phyloP scores from a whole-genome alignment of 2,888 invertebrate species.

The Branchipolynoe longqiensis region DNA sequence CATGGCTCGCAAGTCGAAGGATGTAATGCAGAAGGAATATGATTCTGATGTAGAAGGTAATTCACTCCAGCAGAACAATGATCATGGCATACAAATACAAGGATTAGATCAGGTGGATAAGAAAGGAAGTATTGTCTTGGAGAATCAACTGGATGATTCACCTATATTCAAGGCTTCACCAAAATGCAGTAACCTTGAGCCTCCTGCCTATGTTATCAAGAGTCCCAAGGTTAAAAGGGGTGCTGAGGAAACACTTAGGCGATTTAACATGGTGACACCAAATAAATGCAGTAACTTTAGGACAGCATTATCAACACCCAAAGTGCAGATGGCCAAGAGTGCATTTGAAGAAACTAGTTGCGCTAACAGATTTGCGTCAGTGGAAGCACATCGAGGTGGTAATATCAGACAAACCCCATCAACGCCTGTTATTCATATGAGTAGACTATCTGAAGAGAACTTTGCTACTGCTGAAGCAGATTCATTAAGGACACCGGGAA shows the following conservation, averaged over 20 bases:
- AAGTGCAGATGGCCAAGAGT: no score
- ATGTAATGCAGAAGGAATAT: neutral
- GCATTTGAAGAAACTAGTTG: no score
- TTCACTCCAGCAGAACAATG: no score
- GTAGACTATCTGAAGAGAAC: no score
- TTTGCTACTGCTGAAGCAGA: no score
- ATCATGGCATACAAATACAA: neutral
- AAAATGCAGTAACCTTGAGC: neutral
- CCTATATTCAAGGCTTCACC: neutral
- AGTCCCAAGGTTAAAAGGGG: neutral
- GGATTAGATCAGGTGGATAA: neutral
- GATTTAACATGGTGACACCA: neutral
- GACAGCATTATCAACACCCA: no score
- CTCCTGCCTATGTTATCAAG: neutral
- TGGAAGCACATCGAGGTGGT: no score
- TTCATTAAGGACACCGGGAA: no score
- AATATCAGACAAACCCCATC: no score
- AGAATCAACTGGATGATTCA: neutral
- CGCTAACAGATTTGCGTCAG: no score
- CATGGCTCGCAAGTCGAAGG: neutral
- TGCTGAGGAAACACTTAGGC: neutral
- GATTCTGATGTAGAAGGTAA: neutral
- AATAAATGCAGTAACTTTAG: neutral
- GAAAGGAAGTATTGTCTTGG: neutral
- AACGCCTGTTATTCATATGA: neutral